Conservation (phyloP, 1,140 invertebrate species). For the Brachionus paranguensis region DNA sequence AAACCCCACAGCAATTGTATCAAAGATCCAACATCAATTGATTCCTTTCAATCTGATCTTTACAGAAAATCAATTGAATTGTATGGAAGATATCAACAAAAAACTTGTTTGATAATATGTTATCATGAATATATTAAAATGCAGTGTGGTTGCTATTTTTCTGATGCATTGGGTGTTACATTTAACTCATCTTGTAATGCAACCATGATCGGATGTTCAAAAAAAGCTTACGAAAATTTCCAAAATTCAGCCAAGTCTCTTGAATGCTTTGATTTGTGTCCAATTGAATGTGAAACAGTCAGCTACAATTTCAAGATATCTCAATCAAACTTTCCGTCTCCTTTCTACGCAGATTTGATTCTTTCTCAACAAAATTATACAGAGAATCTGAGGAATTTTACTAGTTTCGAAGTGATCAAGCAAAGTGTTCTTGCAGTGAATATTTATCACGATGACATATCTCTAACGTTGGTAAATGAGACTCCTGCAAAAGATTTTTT, state of each 20-base stretch:
- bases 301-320: not conserved
- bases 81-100: not conserved
- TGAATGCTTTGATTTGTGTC: not conserved
- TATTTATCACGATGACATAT: slow-evolving; percentile 27
- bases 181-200: not conserved
- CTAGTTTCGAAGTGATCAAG: not conserved
- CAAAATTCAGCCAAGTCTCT: not conserved
- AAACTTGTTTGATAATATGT: not conserved
- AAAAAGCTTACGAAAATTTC: not conserved
- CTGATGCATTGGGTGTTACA: not conserved
- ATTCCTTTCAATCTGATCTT: not conserved
- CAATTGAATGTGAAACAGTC: not conserved
- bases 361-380: not conserved
- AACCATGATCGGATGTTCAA: not conserved
- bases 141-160: not conserved
- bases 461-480: not conserved
- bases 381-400: not conserved
- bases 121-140: not conserved
- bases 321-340: not conserved
- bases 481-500: not conserved
- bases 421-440: not conserved
- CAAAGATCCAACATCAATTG: not conserved
- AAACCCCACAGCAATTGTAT: slow-evolving; percentile 1
- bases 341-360: not conserved
- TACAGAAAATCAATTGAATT: not conserved